These are phyloP conservation scores for Sarcophilus harrisii DNA, from an alignment of 2,797 vertebrate genomes.

Conservation along the genomic window DNA sequence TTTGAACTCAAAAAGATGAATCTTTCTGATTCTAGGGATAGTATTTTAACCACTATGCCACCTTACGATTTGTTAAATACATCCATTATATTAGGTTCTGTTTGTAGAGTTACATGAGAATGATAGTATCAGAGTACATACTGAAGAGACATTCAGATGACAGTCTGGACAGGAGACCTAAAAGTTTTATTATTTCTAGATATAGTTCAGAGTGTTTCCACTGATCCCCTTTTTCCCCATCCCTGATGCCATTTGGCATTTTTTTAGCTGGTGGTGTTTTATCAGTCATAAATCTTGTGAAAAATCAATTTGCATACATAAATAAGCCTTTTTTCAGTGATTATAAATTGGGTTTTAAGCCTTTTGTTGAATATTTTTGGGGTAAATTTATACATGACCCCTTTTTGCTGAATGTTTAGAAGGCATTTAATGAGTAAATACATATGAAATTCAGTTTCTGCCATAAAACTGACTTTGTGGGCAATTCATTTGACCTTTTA, in stretches of 20 bases:
- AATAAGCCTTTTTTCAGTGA: constrained; percentile 56
- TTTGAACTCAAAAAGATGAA: background rate
- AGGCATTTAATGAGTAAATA: background rate
- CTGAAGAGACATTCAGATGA: constrained; percentile 40
- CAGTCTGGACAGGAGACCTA: constrained; percentile 23
- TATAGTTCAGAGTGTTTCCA: constrained; percentile 41
- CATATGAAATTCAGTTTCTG: background rate
- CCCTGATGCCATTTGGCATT: constrained; percentile 30
- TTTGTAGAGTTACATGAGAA: constrained; percentile 52
- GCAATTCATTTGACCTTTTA: background rate
- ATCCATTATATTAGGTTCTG: constrained; percentile 27
- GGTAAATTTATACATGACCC: background rate
- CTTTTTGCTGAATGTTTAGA: constrained; percentile 26
- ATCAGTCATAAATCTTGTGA: constrained; percentile 49
- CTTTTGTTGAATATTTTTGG: constrained; percentile 57
- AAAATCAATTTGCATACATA: constrained; percentile 56
- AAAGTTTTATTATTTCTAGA: constrained; percentile 41
- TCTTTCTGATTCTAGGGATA: background rate
- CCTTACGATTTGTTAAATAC: constrained; percentile 20
- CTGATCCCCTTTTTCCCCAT: background rate
- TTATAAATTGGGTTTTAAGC: constrained; percentile 56
- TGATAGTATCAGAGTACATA: constrained; percentile 25
- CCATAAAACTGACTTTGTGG: background rate
- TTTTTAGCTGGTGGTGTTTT: constrained; percentile 55
- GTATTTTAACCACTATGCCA: background rate